Conservation (phyloP, 1,140 invertebrate genomes). For the Pissodes strobi region DNA sequence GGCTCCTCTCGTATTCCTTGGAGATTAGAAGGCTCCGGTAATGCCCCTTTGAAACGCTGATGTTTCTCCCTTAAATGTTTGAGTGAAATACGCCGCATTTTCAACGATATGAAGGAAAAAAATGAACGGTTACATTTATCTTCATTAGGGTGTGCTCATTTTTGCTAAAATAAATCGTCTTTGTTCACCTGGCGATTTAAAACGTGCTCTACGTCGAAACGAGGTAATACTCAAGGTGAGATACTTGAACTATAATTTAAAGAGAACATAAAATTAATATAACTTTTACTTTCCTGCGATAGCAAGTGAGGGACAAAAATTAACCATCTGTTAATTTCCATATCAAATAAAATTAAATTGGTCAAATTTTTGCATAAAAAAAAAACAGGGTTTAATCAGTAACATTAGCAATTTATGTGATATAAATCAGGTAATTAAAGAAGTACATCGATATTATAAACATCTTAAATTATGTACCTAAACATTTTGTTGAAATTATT, state of each 20-base stretch:
- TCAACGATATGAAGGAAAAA: not conserved
- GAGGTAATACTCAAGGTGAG: not conserved
- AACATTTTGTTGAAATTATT: too few relatives aligned
- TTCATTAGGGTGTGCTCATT: not conserved
- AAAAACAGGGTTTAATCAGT: too few relatives aligned
- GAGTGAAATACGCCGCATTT: constrained; percentile 1
- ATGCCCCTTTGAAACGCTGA: not conserved
- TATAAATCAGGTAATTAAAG: too few relatives aligned
- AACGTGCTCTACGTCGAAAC: not conserved
- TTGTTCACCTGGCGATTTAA: not conserved
- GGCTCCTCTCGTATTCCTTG: constrained; percentile 2
- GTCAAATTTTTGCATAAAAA: too few relatives aligned
- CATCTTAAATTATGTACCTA: too few relatives aligned
- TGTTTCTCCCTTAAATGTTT: not conserved
- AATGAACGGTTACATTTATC: constrained; percentile 2
- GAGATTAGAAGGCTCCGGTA: constrained; percentile 6
- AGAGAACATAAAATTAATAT: too few relatives aligned
- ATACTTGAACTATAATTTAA: not conserved
- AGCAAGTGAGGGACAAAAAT: too few relatives aligned
- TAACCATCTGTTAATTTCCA: too few relatives aligned
- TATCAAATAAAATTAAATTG: too few relatives aligned
- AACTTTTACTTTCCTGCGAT: too few relatives aligned
- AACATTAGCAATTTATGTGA: too few relatives aligned
- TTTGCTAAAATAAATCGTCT: not conserved
- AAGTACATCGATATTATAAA: too few relatives aligned